These are phyloP conservation scores for Nipponacmea schrenckii DNA, from an alignment of 2,888 invertebrate genomes.

Conservation along the genomic window DNA sequence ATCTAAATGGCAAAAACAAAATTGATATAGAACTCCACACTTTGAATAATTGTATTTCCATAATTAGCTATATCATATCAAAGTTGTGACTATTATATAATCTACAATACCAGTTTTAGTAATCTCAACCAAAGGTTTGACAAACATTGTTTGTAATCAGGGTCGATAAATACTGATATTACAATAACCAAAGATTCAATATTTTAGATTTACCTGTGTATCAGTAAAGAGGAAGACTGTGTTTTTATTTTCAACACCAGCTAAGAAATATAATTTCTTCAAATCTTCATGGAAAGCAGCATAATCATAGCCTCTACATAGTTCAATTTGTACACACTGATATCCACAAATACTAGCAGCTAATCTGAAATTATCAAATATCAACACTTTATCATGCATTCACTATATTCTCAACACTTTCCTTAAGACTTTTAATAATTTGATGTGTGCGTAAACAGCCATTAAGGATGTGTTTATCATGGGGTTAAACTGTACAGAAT, in stretches of 20 bases:
- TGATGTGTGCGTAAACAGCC: too few relatives aligned
- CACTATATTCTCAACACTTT: too few relatives aligned
- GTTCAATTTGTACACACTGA: conserved; percentile 87
- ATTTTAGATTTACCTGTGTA: conserved; percentile 71
- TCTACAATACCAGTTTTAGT: too few relatives aligned
- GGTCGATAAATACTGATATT: too few relatives aligned
- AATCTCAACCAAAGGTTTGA: too few relatives aligned
- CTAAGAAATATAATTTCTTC: conserved; percentile 80
- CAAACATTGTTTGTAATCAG: too few relatives aligned
- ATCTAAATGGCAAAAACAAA: conserved; percentile 72
- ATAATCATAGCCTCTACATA: conserved; percentile 86
- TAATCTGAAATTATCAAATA: conserved; percentile 48
- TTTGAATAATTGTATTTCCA: not conserved
- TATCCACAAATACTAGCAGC: conserved; percentile 67
- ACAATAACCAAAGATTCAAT: too few relatives aligned
- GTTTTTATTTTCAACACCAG: conserved; percentile 80
- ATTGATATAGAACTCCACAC: not conserved
- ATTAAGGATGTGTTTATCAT: too few relatives aligned
- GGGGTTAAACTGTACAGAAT: too few relatives aligned
- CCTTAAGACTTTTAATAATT: too few relatives aligned
- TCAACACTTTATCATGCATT: conserved; percentile 67
- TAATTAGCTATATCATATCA: not conserved
- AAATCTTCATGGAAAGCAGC: conserved; percentile 87
- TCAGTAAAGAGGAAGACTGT: conserved; percentile 89
- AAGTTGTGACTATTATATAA: not conserved